A percentile compares a stretch with the other conserved stretches of the same genome.
Conservation (phyloP, 2,113 vertebrate genomes). For the Girardinichthys multiradiatus region DNA sequence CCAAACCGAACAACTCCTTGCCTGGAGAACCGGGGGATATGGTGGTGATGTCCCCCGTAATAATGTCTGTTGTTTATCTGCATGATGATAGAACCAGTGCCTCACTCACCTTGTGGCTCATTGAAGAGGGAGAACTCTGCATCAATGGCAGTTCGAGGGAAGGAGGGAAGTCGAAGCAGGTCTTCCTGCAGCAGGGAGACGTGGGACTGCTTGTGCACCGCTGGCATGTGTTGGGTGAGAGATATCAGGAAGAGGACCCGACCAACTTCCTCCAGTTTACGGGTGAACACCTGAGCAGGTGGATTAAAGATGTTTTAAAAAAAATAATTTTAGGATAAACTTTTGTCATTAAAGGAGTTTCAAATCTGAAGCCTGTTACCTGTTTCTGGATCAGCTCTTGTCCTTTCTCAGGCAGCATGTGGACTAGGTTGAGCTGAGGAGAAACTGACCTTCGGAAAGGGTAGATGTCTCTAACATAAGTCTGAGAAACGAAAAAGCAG, state of each 20-base stretch:
- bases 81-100: not conserved
- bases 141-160: conserved; percentile 95
- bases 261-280: conserved; percentile 96
- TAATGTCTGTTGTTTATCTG: too few species aligned
- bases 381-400: conserved; percentile 99
- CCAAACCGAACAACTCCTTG: conserved; percentile 96
- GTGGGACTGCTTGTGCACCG: conserved; percentile 95
- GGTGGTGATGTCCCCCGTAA: not conserved
- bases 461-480: conserved; percentile 97
- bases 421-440: conserved; percentile 95
- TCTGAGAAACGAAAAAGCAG: conserved; percentile 75
- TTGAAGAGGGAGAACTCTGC: conserved; percentile 96
- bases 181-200: conserved; percentile 98
- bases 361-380: not conserved
- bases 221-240: conserved; percentile 93
- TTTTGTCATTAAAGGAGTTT: not conserved
- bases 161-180: conserved; percentile 94
- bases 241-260: conserved; percentile 96
- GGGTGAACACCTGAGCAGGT: conserved; percentile 89
- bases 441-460: conserved; percentile 97
- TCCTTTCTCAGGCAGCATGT: conserved; percentile 96
- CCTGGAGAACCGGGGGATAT: conserved; percentile 68
- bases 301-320: not conserved
- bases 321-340: not conserved
- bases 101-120: conserved; percentile 87